Conservation (phyloP, 2,113 vertebrate species). For the Prunella himalayana region DNA sequence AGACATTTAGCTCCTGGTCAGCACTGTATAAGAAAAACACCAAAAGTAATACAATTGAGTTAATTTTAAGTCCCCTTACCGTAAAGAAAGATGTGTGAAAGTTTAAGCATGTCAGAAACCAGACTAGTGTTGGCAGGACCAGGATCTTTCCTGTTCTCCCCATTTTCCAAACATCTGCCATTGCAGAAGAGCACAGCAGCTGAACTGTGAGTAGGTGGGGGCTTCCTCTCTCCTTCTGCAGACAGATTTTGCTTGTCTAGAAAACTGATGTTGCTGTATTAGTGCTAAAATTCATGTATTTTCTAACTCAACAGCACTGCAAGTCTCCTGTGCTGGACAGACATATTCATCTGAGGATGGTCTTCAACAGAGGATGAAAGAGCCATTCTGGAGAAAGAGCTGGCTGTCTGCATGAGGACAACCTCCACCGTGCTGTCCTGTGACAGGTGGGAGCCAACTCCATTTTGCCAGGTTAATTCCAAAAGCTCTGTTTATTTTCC, state of each 20-base stretch:
- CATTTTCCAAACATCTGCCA: background rate
- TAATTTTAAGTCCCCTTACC: background rate
- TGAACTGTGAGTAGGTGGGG: background rate
- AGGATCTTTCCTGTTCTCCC: background rate
- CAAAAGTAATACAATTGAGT: background rate
- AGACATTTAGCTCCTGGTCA: background rate
- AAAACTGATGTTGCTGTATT: background rate
- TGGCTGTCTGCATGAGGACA: fast-evolving
- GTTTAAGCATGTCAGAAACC: background rate
- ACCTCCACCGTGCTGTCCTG: background rate
- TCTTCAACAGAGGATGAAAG: background rate
- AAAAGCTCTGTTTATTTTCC: background rate
- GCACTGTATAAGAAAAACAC: background rate
- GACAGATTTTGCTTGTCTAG: background rate
- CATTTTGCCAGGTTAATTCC: background rate
- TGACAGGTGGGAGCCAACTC: background rate
- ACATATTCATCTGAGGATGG: background rate
- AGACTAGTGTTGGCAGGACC: background rate
- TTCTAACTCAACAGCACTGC: background rate
- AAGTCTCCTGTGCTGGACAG: background rate
- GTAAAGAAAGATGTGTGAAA: background rate
- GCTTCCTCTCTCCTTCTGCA: background rate
- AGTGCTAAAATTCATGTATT: background rate
- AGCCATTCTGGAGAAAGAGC: fast-evolving
- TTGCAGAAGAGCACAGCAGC: background rate